Evolutionary conservation across 2,797 vertebrate species (phyloP).

Genomic region (Naso thynnoides): DNA sequence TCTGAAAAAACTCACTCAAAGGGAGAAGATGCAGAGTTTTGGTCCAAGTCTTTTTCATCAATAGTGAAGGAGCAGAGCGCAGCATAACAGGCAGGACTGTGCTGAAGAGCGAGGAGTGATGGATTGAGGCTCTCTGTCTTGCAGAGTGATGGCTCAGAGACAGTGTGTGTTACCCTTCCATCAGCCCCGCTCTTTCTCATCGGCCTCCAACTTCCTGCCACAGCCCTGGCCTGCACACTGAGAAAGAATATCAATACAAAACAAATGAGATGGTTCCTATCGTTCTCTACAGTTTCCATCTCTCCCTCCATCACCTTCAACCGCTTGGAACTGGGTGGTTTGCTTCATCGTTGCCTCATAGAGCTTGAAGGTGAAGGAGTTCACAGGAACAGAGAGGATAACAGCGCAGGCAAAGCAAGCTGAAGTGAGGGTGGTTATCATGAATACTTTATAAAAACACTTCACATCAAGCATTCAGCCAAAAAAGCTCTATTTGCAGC

Average conservation of each 20-base stretch:
- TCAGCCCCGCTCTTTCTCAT: slow-evolving; percentile 36
- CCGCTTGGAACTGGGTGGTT: slow-evolving; percentile 16
- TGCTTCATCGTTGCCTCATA: slow-evolving; percentile 18
- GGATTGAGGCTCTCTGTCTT: slow-evolving; percentile 51
- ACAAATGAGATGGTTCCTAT: slow-evolving; percentile 50
- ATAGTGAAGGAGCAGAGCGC: slow-evolving; percentile 42
- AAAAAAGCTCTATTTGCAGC: slow-evolving; percentile 9
- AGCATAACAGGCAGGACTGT: slow-evolving; percentile 19
- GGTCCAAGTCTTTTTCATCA: slow-evolving; percentile 53
- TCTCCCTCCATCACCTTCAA: slow-evolving; percentile 17
- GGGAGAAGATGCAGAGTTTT: slow-evolving; percentile 21
- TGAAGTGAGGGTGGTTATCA: slow-evolving; percentile 6
- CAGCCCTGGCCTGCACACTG: slow-evolving; percentile 9
- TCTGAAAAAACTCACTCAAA: slow-evolving; percentile 38
- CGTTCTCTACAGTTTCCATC: slow-evolving; percentile 4
- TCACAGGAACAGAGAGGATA: slow-evolving; percentile 7
- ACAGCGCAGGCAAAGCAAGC: slow-evolving; percentile 9
- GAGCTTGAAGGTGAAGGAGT: slow-evolving; percentile 2
- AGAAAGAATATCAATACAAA: slow-evolving; percentile 51
- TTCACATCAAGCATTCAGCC: slow-evolving; percentile 35
- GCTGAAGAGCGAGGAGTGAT: slow-evolving; percentile 48
- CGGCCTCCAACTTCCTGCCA: slow-evolving; percentile 32
- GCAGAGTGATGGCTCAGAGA: slow-evolving; percentile 56
- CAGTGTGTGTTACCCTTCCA: slow-evolving; percentile 36
- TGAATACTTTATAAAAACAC: slow-evolving; percentile 49